A percentile compares a stretch with the other conserved stretches of the same genome.
phyloP scores from a whole-genome alignment of 2,888 invertebrate species.

The Ptilodon capucinus region DNA sequence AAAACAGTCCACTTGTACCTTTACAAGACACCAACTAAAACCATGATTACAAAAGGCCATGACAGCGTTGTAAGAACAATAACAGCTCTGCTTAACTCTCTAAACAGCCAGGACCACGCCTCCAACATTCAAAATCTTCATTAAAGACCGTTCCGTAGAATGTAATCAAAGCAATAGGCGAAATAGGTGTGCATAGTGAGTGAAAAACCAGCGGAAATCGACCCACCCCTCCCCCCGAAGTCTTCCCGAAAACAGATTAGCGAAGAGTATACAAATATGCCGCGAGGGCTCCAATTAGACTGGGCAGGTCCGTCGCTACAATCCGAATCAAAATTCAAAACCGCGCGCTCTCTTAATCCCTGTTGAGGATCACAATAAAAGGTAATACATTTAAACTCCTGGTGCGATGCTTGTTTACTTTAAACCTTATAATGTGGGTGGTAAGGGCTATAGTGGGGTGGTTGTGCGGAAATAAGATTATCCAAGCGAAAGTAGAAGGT shows the following conservation, averaged over 20 bases:
- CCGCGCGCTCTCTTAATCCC: slow-evolving; percentile 82
- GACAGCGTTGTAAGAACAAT: slow-evolving; percentile 34
- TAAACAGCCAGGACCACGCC: slow-evolving; percentile 59
- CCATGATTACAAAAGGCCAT: slow-evolving; percentile 19
- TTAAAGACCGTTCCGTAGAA: slow-evolving; percentile 71
- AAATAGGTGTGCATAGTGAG: slow-evolving; percentile 78
- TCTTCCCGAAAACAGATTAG: slow-evolving; percentile 41
- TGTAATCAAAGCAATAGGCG: slow-evolving; percentile 77
- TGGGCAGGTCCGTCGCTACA: slow-evolving; percentile 69
- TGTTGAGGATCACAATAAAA: slow-evolving; percentile 83
- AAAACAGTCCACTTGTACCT: too few species aligned
- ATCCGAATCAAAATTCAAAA: slow-evolving; percentile 83
- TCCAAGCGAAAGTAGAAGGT: slow-evolving; percentile 82
- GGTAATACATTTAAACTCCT: slow-evolving; percentile 81
- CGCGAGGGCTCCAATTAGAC: slow-evolving; percentile 64
- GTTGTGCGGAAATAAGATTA: slow-evolving; percentile 74
- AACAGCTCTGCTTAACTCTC: slow-evolving; percentile 51
- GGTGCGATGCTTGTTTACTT: slow-evolving; percentile 42
- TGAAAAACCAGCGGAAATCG: slow-evolving; percentile 48
- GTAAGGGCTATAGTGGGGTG: slow-evolving; percentile 49
- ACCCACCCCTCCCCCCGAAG: slow-evolving; percentile 39
- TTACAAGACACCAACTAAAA: not conserved
- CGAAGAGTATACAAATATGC: slow-evolving; percentile 60
- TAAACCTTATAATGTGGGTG: slow-evolving; percentile 48
- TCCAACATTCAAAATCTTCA: slow-evolving; percentile 73